Base-by-base conservation (phyloP, 2,888 invertebrate genomes). In the Dilophus febrilis region DNA sequence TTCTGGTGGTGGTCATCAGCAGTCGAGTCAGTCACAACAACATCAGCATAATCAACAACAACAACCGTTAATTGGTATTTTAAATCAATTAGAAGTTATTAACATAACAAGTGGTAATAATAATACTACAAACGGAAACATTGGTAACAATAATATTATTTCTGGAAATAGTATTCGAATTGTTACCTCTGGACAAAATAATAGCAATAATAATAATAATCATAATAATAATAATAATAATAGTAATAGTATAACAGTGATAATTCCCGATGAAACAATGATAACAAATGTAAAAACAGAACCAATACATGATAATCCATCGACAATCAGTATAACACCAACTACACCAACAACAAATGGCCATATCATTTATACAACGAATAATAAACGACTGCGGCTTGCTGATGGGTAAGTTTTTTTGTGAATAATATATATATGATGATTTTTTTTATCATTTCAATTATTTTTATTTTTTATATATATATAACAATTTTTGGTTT, bases 331-430 rank as follows among this genome's bases (percentile, higher is more conserved):
- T n/a, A n/a, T n/a, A n/a, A n/a, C n/a, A n/a, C n/a, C n/a, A n/a
- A n/a, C n/a, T n/a, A 57, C 46, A 42, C 48, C 48, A 51, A 59
- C 27, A 58, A 62, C 53, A 57, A 67, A 61, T 49, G 66, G 55
- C 49, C 45, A 59, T 16, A 54, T 59, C 36, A 55, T 53, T n/a
- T 56, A 55, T 45, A 52, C 57, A 42, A 57, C 60, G 42, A 65
- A 62, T n/a, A n/a, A n/a, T 45, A 73, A 72, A 49, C 59, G 70
- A 41, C 64, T 68, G 38, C 64, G 72, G 42, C 44, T 61, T 40
- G n/a, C n/a, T n/a, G 61, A 61, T 46, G 57, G 54, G 61, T 61
- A 50, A 55, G 58, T 51, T 16, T 4, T n/a, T 14, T 27, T n/a
- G 3, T 35, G 5, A 6, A 27, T n/a, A n/a, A n/a, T n/a, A n/a